Percentiles rank a stretch among this genome's conserved stretches.
Conservation (phyloP, 1,140 invertebrate genomes). For the Bombus fervidus region DNA sequence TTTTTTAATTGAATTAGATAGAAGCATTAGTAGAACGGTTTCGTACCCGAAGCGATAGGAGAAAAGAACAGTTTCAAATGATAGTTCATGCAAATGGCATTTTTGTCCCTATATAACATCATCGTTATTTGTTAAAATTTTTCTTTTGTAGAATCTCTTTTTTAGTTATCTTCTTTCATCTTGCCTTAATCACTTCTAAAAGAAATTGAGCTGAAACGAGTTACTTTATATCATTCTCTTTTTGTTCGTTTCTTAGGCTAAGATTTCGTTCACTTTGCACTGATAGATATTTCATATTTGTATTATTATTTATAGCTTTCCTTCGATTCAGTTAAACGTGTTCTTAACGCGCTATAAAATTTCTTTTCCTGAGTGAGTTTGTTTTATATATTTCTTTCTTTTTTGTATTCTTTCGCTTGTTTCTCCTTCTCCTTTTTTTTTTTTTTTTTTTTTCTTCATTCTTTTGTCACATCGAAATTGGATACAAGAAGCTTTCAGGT, state of each 20-base stretch:
- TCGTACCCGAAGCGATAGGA: conserved; percentile 61
- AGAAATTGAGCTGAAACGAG: conserved; percentile 32
- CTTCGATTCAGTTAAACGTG: conserved; percentile 41
- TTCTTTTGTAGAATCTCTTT: conserved; percentile 2
- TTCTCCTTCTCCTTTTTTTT: conserved; percentile 14
- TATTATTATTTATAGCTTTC: conserved; percentile 27
- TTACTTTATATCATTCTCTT: conserved; percentile 17
- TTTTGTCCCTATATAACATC: neutral
- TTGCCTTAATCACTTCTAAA: conserved; percentile 2
- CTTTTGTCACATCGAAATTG: conserved; percentile 65
- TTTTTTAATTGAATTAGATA: neutral
- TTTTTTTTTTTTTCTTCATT: conserved; percentile 22
- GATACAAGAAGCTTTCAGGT: conserved; percentile 74
- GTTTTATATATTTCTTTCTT: conserved; percentile 18
- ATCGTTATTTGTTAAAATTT: conserved; percentile 7
- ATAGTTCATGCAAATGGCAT: conserved; percentile 4
- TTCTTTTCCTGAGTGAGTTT: conserved; percentile 75
- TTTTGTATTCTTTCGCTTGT: neutral
- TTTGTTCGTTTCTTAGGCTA: conserved; percentile 38
- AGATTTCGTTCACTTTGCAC: conserved; percentile 27
- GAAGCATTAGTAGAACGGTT: conserved; percentile 59
- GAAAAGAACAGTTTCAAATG: conserved; percentile 24
- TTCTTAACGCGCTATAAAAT: conserved; percentile 47
- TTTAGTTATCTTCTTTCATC: neutral
- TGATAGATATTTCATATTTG: conserved; percentile 35